Evolutionary conservation across 1,140 invertebrate species (phyloP).

Genomic region (Papilio glaucus): DNA sequence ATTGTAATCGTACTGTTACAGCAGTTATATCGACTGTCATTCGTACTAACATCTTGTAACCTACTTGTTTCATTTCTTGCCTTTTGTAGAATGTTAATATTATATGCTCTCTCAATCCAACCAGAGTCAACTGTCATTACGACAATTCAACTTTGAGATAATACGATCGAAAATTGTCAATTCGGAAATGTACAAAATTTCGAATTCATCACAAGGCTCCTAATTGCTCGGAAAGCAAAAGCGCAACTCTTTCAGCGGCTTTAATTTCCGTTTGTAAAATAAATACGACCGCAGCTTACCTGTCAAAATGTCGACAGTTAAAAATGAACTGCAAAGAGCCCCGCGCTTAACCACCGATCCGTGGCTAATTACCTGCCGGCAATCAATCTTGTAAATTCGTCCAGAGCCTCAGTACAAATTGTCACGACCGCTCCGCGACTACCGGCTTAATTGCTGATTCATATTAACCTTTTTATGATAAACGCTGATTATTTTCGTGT

Average conservation of each 20-base stretch:
- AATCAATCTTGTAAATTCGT: slow-evolving; percentile 38
- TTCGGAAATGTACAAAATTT: not conserved
- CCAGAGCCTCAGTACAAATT: slow-evolving; percentile 26
- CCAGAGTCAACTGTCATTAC: too few species aligned
- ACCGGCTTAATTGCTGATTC: slow-evolving; percentile 35
- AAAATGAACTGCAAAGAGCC: slow-evolving; percentile 37
- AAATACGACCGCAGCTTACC: slow-evolving; percentile 32
- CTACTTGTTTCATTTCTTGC: too few species aligned
- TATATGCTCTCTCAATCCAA: too few species aligned
- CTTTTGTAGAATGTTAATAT: too few species aligned
- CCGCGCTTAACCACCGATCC: slow-evolving; percentile 36
- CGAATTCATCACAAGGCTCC: slow-evolving; percentile 7
- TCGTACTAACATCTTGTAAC: too few species aligned
- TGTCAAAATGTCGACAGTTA: slow-evolving; percentile 38
- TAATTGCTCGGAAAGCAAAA: slow-evolving; percentile 33
- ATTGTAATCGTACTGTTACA: too few species aligned
- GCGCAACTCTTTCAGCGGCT: slow-evolving; percentile 25
- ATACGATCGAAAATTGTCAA: not conserved
- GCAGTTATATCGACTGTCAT: too few species aligned
- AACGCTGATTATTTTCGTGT: slow-evolving; percentile 32
- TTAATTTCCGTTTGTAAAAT: slow-evolving; percentile 36
- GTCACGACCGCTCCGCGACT: slow-evolving; percentile 23
- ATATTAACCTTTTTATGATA: slow-evolving; percentile 34
- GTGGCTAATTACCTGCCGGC: slow-evolving; percentile 34
- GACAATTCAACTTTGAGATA: too few species aligned